Percentiles rank a stretch among this genome's conserved stretches.
These are phyloP conservation scores for Podargus strigoides DNA, from an alignment of 2,797 vertebrate species.

Conservation along the genomic window DNA sequence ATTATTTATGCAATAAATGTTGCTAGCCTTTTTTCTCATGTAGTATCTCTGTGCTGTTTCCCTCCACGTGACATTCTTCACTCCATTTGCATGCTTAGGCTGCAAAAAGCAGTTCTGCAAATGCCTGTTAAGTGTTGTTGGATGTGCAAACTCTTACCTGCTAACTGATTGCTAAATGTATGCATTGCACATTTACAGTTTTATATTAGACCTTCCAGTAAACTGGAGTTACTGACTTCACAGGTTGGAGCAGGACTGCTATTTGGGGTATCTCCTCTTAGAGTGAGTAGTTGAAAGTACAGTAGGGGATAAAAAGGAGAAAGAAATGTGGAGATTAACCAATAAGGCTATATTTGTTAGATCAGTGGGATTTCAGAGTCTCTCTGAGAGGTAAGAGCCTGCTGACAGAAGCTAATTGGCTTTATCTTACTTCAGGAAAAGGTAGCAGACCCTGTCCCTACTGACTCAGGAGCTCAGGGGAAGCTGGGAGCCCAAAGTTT, in stretches of 20 bases:
- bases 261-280: neutral
- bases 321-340: neutral
- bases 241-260: neutral
- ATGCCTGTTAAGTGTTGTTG: neutral
- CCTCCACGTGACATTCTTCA: neutral
- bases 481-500: neutral
- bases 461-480: neutral
- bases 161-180: neutral
- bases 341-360: neutral
- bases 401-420: neutral
- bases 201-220: neutral
- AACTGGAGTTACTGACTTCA: neutral
- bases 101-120: neutral
- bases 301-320: neutral
- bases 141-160: neutral
- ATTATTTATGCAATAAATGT: neutral
- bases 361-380: neutral
- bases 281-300: neutral
- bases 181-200: neutral
- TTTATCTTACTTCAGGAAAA: neutral
- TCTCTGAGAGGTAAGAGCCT: neutral
- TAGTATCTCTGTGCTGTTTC: neutral
- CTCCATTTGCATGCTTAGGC: neutral
- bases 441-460: neutral
- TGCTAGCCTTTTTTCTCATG: neutral